Conservation (phyloP, 2,113 vertebrate genomes). For the Alligator sinensis region DNA sequence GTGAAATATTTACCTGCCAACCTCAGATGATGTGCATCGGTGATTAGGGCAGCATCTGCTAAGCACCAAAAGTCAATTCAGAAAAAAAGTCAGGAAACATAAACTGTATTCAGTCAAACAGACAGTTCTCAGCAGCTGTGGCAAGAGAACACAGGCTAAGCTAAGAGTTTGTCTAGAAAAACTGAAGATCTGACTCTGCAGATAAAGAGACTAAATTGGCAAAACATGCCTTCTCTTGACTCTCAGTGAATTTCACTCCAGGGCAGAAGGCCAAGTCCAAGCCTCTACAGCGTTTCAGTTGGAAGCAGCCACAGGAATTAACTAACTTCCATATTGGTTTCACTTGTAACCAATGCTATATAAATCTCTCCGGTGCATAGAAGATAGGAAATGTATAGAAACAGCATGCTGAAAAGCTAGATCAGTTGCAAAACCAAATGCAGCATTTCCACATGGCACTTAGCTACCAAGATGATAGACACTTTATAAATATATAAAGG, state of each 20-base stretch:
- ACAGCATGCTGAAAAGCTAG: constrained; percentile 1
- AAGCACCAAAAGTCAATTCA: neutral
- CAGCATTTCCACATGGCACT: neutral
- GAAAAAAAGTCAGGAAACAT: neutral
- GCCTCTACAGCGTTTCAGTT: neutral
- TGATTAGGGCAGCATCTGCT: neutral
- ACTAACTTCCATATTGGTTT: rapidly evolving
- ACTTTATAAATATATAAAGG: constrained; percentile 69
- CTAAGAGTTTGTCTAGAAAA: neutral
- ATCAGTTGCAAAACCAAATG: constrained; percentile 65
- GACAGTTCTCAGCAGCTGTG: neutral
- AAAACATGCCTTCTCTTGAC: neutral
- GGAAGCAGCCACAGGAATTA: neutral
- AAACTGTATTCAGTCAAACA: neutral
- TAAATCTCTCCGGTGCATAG: neutral
- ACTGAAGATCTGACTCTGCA: neutral
- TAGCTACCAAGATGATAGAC: constrained; percentile 68
- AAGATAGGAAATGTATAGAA: constrained; percentile 1
- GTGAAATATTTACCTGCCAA: neutral
- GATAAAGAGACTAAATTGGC: too few species aligned
- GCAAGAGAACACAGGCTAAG: neutral
- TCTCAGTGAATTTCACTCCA: neutral
- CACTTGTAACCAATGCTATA: rapidly evolving
- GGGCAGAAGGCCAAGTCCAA: neutral
- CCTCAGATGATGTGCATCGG: neutral